Evolutionary conservation across 2,888 invertebrate genomes (phyloP).

Genomic region (Andrena haemorrhoa): DNA sequence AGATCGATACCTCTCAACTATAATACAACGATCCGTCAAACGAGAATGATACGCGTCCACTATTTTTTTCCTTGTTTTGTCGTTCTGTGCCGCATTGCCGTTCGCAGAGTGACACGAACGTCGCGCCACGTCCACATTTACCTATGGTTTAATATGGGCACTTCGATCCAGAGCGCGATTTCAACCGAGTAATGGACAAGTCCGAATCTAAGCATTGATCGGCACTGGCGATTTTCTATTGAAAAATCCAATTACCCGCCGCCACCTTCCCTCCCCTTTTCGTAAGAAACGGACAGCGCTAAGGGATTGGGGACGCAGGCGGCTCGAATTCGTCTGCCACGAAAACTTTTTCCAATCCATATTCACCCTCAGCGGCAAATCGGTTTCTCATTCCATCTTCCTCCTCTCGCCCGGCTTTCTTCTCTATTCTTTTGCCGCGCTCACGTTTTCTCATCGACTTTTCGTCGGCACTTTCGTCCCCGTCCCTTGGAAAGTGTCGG

Average conservation of each 20-base stretch:
- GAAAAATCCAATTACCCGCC: too few species aligned
- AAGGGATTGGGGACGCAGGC: too few species aligned
- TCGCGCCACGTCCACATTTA: constrained; percentile 8
- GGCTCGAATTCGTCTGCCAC: not conserved
- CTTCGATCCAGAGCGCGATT: not conserved
- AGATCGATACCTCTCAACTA: constrained; percentile 25
- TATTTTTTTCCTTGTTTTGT: constrained; percentile 18
- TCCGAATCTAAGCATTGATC: too few species aligned
- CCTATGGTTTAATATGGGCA: constrained; percentile 23
- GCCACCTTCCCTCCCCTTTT: too few species aligned
- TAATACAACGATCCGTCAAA: constrained; percentile 27
- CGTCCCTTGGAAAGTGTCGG: not conserved
- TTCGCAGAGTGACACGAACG: constrained; percentile 28
- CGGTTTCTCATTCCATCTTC: not conserved
- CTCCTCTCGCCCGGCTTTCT: not conserved
- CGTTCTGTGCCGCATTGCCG: constrained; percentile 9
- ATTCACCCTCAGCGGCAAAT: not conserved
- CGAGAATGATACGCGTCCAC: constrained; percentile 8
- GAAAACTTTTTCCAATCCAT: not conserved
- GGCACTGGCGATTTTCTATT: too few species aligned
- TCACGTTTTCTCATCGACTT: not conserved
- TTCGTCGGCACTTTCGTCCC: not conserved
- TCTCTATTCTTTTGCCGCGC: not conserved
- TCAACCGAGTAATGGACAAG: constrained; percentile 1
- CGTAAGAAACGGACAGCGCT: too few species aligned